Percentiles rank a stretch among this genome's conserved stretches.
Evolutionary conservation across 2,888 invertebrate genomes (phyloP).

Genomic region (Apamea anceps): DNA sequence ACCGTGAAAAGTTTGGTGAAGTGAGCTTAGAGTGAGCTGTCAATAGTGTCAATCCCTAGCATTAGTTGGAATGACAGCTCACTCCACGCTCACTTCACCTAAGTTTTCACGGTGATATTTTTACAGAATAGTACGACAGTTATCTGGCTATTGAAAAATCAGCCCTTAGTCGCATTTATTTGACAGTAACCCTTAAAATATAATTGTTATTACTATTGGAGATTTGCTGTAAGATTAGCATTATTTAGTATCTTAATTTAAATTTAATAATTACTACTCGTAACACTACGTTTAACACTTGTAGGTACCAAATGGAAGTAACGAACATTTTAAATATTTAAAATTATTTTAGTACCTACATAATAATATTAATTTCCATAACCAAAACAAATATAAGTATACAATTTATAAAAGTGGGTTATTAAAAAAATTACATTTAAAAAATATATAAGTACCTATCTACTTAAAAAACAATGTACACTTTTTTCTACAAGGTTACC

Average conservation of each 20-base stretch:
- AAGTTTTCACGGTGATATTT: too few species aligned
- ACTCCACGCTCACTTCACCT: too few species aligned
- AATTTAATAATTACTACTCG: background rate
- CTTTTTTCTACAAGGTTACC: background rate
- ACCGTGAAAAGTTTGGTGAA: too few species aligned
- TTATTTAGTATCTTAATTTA: background rate
- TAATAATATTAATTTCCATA: too few species aligned
- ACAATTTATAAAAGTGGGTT: background rate
- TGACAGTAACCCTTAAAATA: slow-evolving; percentile 3
- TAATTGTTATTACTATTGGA: slow-evolving; percentile 12
- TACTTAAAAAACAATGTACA: background rate
- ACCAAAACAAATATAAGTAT: too few species aligned
- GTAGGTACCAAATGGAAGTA: slow-evolving; percentile 46
- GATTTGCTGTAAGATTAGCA: slow-evolving; percentile 13
- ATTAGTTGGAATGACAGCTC: too few species aligned
- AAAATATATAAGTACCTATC: background rate
- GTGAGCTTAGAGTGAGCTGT: too few species aligned
- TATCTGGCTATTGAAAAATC: too few species aligned
- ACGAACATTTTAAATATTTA: slow-evolving; percentile 5
- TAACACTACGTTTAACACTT: slow-evolving; percentile 27
- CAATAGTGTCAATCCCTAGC: too few species aligned
- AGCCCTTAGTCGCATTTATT: background rate
- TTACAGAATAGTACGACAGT: too few species aligned
- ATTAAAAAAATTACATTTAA: background rate
- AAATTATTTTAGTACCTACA: slow-evolving; percentile 9